A percentile compares a stretch with the other conserved stretches of the same genome.
phyloP scores from a whole-genome alignment of 2,113 vertebrate species.

The Esox niger region DNA sequence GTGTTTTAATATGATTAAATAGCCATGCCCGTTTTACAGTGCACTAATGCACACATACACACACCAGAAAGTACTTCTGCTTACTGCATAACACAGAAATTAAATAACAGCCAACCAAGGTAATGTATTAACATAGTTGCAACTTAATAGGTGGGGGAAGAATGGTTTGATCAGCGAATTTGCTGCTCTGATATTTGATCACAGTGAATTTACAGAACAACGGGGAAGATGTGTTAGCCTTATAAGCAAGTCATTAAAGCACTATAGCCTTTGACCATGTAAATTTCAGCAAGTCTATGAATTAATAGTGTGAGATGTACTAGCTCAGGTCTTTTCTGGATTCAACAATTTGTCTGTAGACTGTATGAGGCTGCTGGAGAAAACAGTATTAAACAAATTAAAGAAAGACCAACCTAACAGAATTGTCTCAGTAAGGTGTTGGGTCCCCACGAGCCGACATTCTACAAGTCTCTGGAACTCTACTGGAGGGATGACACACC shows the following conservation, averaged over 20 bases:
- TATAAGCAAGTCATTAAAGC: constrained; percentile 36
- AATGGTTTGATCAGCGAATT: constrained; percentile 19
- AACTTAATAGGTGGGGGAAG: constrained; percentile 13
- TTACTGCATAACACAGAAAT: constrained; percentile 19
- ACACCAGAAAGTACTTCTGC: not conserved
- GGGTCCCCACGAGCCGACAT: no score
- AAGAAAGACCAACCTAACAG: no score
- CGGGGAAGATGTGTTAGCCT: constrained; percentile 16
- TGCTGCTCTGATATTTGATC: constrained; percentile 2
- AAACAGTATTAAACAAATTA: constrained; percentile 7
- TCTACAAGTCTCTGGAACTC: no score
- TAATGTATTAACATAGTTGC: constrained; percentile 29
- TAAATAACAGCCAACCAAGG: constrained; percentile 28
- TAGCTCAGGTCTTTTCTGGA: not conserved
- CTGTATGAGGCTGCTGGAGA: not conserved
- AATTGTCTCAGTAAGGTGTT: no score
- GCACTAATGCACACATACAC: constrained; percentile 16
- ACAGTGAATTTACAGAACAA: constrained; percentile 18
- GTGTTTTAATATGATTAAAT: constrained; percentile 15
- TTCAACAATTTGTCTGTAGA: not conserved
- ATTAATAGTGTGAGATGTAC: constrained; percentile 1
- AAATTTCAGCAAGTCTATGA: not conserved
- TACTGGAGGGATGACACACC: no score
- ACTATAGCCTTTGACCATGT: constrained; percentile 18
- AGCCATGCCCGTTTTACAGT: constrained; percentile 6